Evolutionary conservation across 2,797 vertebrate species (phyloP), one percentile per base, ranked within the genome.

Genomic region (Ctenopoma multispine): DNA sequence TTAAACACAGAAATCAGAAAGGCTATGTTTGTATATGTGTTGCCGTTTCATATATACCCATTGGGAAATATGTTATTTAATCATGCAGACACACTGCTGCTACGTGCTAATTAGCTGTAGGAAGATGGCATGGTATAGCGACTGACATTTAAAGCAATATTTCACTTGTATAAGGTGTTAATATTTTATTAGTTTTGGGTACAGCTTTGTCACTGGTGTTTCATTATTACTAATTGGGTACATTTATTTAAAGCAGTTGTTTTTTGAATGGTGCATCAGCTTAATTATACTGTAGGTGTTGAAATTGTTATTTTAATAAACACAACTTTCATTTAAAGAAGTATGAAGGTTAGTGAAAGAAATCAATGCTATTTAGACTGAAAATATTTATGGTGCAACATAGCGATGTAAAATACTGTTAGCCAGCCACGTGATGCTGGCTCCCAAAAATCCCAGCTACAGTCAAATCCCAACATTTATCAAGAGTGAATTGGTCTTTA

Each of bases 101-200:
- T 27, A 46, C n/a, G 69, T 80, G 81, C 41, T 79, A 69, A 81
- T 79, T 60, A 72, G 54, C 34, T 21, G 23, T 36, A 9, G 9
- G 7, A 20, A 31, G 12, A 54, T 55, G 36, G n/a, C 17, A 38
- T 44, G 12, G 27, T 46, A 31, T 41, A 70, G 41, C 70, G 63
- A 46, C 51, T 72, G 53, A 38, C 13, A 17, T 40, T 31, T 31
- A 15, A 61, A 57, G 31, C n/a, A 57, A 43, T 61, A 56, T 59
- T 63, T 62, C 49, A 71, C 40, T 11, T 64, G 18, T 48, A 20
- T 34, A 4, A 41, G n/a, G 38, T 56, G 47, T 59, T 71, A 53
- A 68, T 68, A 40, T 64, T 63, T 41, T 13, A 46, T 56, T 38
- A 54, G 21, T 40, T 66, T 53, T 57, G 15, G 58, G 15, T 48